Percentiles rank a stretch among this genome's conserved stretches.
Evolutionary conservation across 2,113 vertebrate species (phyloP).

Genomic region (Lamprotornis superbus): DNA sequence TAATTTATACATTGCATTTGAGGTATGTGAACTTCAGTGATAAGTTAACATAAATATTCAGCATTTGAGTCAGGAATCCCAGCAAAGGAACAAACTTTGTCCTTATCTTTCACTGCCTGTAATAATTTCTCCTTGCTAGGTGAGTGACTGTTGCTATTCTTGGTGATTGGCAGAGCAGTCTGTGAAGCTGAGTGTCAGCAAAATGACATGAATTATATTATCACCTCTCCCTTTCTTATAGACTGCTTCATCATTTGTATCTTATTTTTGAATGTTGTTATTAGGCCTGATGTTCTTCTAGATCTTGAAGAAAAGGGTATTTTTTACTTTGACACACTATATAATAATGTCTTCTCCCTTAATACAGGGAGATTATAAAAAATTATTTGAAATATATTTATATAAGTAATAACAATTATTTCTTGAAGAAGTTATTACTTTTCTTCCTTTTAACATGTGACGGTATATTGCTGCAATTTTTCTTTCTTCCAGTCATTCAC

Average conservation of each 20-base stretch:
- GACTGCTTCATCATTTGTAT: background rate
- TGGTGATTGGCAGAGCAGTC: constrained; percentile 30
- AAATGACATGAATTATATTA: background rate
- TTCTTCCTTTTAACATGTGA: background rate
- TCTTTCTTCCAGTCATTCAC: background rate
- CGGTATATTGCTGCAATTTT: background rate
- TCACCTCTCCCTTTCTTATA: background rate
- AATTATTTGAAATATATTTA: background rate
- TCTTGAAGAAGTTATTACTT: background rate
- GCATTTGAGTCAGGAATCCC: background rate
- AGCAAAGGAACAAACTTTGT: constrained; percentile 14
- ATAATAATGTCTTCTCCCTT: background rate
- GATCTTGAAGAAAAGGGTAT: background rate
- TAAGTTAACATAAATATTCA: constrained; percentile 36
- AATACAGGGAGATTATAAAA: background rate
- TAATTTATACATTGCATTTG: constrained; percentile 18
- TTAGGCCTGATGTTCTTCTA: background rate
- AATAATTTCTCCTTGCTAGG: background rate
- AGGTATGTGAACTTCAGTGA: background rate
- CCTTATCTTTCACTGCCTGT: constrained; percentile 6
- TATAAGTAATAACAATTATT: background rate
- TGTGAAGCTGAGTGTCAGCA: constrained; percentile 24
- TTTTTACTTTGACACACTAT: background rate
- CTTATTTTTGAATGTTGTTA: constrained; percentile 5
- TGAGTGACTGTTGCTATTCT: constrained; percentile 35